Evolutionary conservation across 2,888 invertebrate genomes (phyloP), one percentile per base, ranked within the genome.

Genomic region (Zygogramma bicolorata): DNA sequence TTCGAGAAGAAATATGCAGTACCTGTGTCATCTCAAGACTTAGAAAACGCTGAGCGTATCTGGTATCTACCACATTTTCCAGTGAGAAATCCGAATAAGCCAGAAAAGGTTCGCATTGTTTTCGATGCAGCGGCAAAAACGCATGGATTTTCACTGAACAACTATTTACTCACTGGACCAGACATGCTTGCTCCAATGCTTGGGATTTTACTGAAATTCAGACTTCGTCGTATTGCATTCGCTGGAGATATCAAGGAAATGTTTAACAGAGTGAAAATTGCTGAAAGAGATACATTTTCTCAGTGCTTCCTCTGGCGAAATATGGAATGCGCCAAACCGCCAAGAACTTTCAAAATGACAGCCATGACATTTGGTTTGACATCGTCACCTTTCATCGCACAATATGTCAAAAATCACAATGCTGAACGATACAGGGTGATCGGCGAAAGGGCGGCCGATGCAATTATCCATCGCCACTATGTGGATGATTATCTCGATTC

Each of bases 401-500:
- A n/a, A n/a, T n/a, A n/a, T n/a, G n/a, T n/a, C n/a, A n/a, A n/a
- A n/a, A n/a, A n/a, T n/a, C n/a, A n/a, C n/a, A n/a, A n/a, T n/a
- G n/a, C n/a, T n/a, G 22, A 53, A n/a, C 6, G 13, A 53, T 10
- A 29, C 57, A 57, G 25, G 7, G 1, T 57, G 8, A 63, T 40
- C 6, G 20, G 34, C 25, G 10, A 22, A 42, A 18, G 25, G 22
- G 62, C 42, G 29, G 46, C 13, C 13, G 20, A 46, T 8, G 46
- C 63, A 38, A 63, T 63, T 7, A 63, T 6, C 1, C 18, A 46
- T 38, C 13, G 27, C 7, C 49, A 65, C 13, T 65, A 65, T 27
- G 65, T 60, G 5, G 67, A 67, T 46, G 58, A 59, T 40, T 60
- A 60, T 10, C 15, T 67, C 5, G 67, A 46, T 29, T 4, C 22